A percentile compares a stretch with the other conserved stretches of the same genome.
These are phyloP conservation scores for Corythornis leucogaster DNA, from an alignment of 2,797 vertebrate species.

Conservation along the genomic window DNA sequence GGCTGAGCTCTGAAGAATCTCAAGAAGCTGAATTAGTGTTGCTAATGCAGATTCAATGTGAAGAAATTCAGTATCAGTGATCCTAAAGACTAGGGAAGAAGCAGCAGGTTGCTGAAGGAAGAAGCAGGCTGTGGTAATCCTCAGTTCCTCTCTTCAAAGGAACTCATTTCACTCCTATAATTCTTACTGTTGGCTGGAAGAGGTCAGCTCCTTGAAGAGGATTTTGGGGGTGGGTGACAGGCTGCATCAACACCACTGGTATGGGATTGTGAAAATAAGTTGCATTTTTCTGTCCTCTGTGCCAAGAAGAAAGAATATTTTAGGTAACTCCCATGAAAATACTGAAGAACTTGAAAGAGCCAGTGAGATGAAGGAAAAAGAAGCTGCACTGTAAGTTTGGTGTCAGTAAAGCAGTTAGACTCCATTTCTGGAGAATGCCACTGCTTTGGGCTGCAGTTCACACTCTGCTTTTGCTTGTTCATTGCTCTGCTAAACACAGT, in stretches of 20 bases:
- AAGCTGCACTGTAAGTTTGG: conserved; percentile 92
- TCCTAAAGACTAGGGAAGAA: neutral
- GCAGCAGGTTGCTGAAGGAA: neutral
- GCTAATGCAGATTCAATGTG: neutral
- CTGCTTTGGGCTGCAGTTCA: conserved; percentile 17
- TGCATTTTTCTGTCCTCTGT: conserved; percentile 67
- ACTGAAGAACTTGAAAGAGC: conserved; percentile 89
- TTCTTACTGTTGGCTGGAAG: neutral
- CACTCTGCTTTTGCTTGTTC: neutral
- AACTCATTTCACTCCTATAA: neutral
- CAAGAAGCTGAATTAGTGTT: neutral
- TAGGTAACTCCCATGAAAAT: conserved; percentile 85
- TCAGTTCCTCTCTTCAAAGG: neutral
- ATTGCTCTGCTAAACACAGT: neutral
- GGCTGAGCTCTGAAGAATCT: neutral
- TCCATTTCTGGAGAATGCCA: neutral
- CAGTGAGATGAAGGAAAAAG: conserved; percentile 90
- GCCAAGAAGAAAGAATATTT: conserved; percentile 88
- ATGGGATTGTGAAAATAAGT: conserved; percentile 54
- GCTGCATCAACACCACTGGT: neutral
- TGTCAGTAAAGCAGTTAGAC: neutral
- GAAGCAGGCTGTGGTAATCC: neutral
- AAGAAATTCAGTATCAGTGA: neutral
- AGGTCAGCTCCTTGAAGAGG: neutral
- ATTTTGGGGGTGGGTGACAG: conserved; percentile 6